Conservation (phyloP, 2,113 vertebrate species). For the Oplegnathus fasciatus region DNA sequence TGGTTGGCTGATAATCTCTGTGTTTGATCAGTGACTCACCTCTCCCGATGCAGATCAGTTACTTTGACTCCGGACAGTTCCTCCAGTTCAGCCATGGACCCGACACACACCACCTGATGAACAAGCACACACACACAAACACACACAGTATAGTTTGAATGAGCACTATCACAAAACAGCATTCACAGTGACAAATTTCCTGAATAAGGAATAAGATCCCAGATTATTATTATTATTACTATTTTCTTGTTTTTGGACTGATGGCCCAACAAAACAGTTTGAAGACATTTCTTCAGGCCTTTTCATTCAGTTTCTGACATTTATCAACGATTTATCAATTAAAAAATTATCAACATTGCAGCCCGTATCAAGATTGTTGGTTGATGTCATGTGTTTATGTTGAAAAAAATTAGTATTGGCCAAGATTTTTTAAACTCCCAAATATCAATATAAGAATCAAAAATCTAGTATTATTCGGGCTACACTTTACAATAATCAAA, state of each 20-base stretch:
- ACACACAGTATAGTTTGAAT: not conserved
- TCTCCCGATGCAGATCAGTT: slow-evolving; percentile 96
- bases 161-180: not conserved
- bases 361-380: not conserved
- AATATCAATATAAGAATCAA: not conserved
- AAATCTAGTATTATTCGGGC: no score
- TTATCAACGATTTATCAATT: not conserved
- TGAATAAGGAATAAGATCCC: not conserved
- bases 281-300: no score
- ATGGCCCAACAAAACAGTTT: not conserved
- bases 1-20: slow-evolving; percentile 11
- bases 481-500: no score
- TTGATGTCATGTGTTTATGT: not conserved
- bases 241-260: not conserved
- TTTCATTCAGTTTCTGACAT: not conserved
- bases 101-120: slow-evolving; percentile 92
- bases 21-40: slow-evolving; percentile 82
- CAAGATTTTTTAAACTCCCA: not conserved
- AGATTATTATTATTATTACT: no score
- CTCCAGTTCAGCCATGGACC: slow-evolving; percentile 92
- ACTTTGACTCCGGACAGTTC: slow-evolving; percentile 90
- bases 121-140: slow-evolving; percentile 20
- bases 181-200: not conserved
- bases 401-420: no score
- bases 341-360: not conserved